Evolutionary conservation across 2,888 invertebrate genomes (phyloP).

Genomic region (Drosophila siamana): DNA sequence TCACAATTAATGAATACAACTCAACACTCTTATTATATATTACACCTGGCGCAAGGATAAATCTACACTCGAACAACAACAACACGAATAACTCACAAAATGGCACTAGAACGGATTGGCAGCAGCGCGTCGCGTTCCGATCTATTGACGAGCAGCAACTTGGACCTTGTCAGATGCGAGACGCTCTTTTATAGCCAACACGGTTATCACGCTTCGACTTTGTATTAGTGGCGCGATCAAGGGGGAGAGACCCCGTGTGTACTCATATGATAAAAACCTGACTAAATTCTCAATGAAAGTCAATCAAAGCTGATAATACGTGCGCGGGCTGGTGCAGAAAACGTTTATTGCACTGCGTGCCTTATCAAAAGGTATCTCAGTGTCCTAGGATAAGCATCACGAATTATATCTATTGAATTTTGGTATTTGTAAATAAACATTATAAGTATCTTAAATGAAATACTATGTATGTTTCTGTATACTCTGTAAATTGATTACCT

Average conservation of each 20-base stretch:
- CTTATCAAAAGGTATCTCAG: conserved; percentile 11
- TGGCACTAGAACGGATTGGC: conserved; percentile 36
- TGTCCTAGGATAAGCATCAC: not conserved
- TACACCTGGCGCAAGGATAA: conserved; percentile 22
- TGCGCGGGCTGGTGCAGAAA: conserved; percentile 9
- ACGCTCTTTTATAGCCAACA: conserved; percentile 47
- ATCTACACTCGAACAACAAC: not conserved
- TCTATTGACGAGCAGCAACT: conserved; percentile 40
- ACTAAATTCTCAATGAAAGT: conserved; percentile 28
- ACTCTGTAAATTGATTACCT: no score
- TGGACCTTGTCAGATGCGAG: conserved; percentile 34
- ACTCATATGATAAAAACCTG: conserved; percentile 23
- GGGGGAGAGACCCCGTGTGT: conserved; percentile 13
- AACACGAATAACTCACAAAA: conserved; percentile 39
- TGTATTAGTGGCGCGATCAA: conserved; percentile 38
- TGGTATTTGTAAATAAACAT: conserved; percentile 10
- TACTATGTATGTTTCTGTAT: not conserved
- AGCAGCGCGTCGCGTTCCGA: conserved; percentile 40
- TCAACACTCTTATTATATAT: not conserved
- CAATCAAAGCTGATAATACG: conserved; percentile 5
- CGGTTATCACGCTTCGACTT: conserved; percentile 40
- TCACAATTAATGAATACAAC: not conserved
- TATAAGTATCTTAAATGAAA: not conserved
- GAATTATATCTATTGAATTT: conserved; percentile 12
- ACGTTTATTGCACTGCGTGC: not conserved